Evolutionary conservation across 2,888 invertebrate genomes (phyloP), one percentile per base, ranked within the genome.

Genomic region (Apeira syringaria): DNA sequence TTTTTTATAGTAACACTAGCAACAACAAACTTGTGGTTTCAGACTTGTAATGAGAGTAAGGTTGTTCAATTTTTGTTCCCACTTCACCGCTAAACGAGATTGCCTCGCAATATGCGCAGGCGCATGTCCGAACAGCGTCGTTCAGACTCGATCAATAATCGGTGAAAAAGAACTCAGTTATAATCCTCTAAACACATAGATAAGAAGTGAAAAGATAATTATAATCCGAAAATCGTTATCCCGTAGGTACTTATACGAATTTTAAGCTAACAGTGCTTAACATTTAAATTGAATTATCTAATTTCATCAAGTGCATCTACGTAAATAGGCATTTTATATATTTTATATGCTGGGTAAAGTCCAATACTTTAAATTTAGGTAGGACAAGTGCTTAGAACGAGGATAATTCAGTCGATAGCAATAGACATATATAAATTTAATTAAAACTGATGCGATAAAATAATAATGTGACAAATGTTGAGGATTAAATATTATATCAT

Each of bases 1-100:
- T 7, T 7, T 20, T 36, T 36, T 32, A 27, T 29, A 41, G 38
- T 32, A 25, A 44, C 42, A 47, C 55, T 64, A 65, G 39, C 53
- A 67, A 61, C 58, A 66, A 64, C 59, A 50, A 63, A 62, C 47
- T 50, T 61, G 64, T 63, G 63, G 61, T 56, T 40, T 74, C 74
- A 74, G 76, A 75, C 74, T 75, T 75, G 66, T 67, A 53, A 67
- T 60, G 57, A 68, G 59, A 68, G 53, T 49, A 46, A 34, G 39
- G 26, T 34, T 26, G 9, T 10, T 51, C 53, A 47, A 63, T 56
- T 56, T 59, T 66, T 70, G 69, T 56, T 70, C 71, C 71, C 70
- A 53, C 54, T 53, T 52, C 56, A 61, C 55, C 49, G 36, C 41
- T 46, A 50, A 47, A 17, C 28, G 34, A 53, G 51, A 44, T 56